Percentiles rank a stretch among this genome's conserved stretches.
Evolutionary conservation across 2,113 vertebrate species (phyloP).

Genomic region (Neotoma lepida): DNA sequence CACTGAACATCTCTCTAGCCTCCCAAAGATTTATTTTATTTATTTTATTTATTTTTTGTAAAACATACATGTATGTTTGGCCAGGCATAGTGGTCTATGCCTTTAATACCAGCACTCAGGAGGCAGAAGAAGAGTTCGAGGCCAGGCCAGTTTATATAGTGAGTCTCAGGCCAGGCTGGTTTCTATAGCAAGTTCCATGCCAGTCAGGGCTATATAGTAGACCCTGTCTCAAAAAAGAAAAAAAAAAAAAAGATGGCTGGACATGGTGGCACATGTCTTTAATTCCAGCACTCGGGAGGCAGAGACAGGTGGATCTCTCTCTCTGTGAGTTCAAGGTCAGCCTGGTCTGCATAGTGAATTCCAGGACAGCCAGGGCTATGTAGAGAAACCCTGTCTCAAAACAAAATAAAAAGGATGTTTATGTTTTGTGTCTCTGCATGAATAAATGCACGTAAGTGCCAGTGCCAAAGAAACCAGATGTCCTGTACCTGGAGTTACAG

Average conservation of each 20-base stretch:
- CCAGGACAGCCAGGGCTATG: neutral
- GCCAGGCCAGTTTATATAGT: neutral
- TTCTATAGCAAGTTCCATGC: neutral
- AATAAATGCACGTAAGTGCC: neutral
- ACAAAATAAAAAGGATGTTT: neutral
- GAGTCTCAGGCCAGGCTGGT: neutral
- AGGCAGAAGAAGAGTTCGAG: neutral
- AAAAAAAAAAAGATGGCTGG: neutral
- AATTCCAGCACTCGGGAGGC: neutral
- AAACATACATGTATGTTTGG: neutral
- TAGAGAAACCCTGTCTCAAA: neutral
- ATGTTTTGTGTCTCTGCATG: neutral
- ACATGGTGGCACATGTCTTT: neutral
- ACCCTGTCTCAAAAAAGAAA: neutral
- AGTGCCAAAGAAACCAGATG: neutral
- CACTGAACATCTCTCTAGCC: neutral
- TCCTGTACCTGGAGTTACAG: neutral
- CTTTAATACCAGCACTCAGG: neutral
- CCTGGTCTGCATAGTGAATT: neutral
- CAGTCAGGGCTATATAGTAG: neutral
- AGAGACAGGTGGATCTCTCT: neutral
- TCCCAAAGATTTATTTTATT: neutral
- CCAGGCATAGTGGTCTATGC: neutral
- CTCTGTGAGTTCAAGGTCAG: neutral
- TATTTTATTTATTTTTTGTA: neutral